These are phyloP conservation scores for Stegostoma tigrinum DNA, from an alignment of 2,113 vertebrate genomes.

Conservation along the genomic window DNA sequence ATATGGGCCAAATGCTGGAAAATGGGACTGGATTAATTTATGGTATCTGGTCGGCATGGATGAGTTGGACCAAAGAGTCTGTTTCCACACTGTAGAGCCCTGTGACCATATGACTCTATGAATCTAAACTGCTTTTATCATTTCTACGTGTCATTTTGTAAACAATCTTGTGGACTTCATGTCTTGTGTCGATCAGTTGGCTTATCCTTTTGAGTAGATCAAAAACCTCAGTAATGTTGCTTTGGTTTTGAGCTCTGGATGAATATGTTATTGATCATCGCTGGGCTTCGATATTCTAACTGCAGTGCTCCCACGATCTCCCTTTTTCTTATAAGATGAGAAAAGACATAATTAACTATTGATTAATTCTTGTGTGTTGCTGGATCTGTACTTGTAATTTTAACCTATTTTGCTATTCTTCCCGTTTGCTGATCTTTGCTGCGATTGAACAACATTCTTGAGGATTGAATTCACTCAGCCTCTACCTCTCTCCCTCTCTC, in stretches of 20 bases:
- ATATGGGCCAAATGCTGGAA: no score
- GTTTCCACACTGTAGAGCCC: no score
- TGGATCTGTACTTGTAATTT: not conserved
- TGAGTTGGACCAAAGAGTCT: no score
- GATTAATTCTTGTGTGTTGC: not conserved
- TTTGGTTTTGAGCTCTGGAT: not conserved
- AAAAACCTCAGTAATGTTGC: not conserved
- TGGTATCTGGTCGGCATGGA: no score
- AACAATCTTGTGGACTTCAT: not conserved
- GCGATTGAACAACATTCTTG: not conserved
- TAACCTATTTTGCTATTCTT: not conserved
- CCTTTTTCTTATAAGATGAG: not conserved
- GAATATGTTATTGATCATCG: not conserved
- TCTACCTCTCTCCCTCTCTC: no score
- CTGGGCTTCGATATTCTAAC: not conserved
- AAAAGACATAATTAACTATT: constrained; percentile 34
- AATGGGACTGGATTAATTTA: no score
- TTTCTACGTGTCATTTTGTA: not conserved
- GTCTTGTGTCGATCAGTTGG: not conserved
- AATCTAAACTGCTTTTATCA: not conserved
- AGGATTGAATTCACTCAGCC: not conserved
- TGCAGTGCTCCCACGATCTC: not conserved
- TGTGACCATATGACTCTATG: no score
- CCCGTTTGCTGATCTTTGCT: not conserved
- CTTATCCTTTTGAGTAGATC: not conserved